phyloP scores from a whole-genome alignment of 2,113 vertebrate genomes.

The Hystrix cristata region DNA sequence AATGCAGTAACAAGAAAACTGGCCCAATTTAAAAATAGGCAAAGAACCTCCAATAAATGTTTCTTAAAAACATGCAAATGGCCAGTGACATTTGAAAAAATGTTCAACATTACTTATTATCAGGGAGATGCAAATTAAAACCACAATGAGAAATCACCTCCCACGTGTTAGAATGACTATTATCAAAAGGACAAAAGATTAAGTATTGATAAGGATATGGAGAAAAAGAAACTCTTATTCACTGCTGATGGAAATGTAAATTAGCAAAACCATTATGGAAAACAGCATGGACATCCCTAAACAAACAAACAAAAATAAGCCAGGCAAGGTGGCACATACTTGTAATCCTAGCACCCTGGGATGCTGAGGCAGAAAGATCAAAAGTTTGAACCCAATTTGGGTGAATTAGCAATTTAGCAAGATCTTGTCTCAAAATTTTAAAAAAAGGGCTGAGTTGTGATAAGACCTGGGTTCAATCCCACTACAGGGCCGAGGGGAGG shows the following conservation, averaged over 20 bases:
- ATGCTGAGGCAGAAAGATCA: not conserved
- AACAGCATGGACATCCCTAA: not conserved
- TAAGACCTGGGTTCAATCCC: not conserved
- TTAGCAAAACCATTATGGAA: not conserved
- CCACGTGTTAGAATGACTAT: not conserved
- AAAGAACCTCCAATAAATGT: not conserved
- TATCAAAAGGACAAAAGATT: not conserved
- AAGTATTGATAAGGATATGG: not conserved
- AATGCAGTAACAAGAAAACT: not conserved
- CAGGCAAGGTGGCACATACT: not conserved
- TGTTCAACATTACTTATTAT: not conserved
- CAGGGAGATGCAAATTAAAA: not conserved
- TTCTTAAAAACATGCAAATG: not conserved
- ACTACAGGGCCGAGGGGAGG: not conserved
- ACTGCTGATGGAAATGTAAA: not conserved
- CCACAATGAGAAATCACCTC: not conserved
- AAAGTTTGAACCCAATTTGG: not conserved
- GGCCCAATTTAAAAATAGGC: not conserved
- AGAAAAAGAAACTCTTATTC: not conserved
- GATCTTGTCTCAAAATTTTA: not conserved
- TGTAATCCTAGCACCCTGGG: not conserved
- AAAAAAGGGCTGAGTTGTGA: not conserved
- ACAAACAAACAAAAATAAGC: not conserved
- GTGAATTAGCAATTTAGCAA: not conserved
- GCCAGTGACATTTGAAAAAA: not conserved